Percentiles rank a stretch among this genome's conserved stretches.
Conservation (phyloP, 2,113 vertebrate genomes). For the Burhinus oedicnemus region DNA sequence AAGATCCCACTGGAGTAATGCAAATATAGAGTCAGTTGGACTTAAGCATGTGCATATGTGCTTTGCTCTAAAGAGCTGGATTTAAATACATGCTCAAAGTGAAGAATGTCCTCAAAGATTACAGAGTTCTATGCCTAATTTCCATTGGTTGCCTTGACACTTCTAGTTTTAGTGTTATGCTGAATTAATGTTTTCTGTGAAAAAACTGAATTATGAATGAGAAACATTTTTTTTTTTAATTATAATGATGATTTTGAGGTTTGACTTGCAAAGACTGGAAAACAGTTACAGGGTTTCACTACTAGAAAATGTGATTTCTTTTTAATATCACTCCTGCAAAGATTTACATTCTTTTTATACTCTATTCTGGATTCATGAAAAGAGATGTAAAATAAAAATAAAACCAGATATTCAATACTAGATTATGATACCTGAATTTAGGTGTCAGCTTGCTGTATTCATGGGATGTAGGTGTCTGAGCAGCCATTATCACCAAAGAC, state of each 20-base stretch:
- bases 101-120: neutral
- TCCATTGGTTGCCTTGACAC: neutral
- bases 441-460: neutral
- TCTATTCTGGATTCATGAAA: neutral
- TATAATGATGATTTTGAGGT: neutral
- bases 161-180: neutral
- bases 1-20: neutral
- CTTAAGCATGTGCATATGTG: neutral
- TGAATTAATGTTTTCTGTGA: neutral
- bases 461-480: neutral
- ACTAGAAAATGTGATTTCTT: neutral
- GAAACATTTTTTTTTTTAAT: neutral
- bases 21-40: neutral
- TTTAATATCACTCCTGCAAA: neutral
- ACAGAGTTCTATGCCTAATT: neutral
- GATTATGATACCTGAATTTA: neutral
- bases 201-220: neutral
- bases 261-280: neutral
- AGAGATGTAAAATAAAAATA: neutral
- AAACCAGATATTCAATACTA: neutral
- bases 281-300: neutral
- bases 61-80: neutral
- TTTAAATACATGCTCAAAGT: slow-evolving; percentile 6
- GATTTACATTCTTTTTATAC: neutral
- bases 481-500: neutral